Evolutionary conservation across 2,113 vertebrate species (phyloP).

Genomic region (Mellivora capensis): DNA sequence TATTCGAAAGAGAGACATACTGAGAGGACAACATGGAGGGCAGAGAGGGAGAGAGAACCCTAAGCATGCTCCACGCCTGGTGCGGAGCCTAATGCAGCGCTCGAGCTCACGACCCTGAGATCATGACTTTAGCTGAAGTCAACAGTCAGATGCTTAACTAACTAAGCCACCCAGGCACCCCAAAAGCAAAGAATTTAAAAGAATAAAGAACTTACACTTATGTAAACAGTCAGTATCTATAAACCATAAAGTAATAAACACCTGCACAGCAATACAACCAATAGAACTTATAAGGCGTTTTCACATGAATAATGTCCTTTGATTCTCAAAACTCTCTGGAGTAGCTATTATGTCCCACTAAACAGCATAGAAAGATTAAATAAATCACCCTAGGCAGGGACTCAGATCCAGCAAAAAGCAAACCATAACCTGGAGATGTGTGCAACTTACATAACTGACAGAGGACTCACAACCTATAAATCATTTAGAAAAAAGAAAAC

Average conservation of each 20-base stretch:
- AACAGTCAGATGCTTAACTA: not conserved
- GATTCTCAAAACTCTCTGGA: not conserved
- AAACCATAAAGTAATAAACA: not conserved
- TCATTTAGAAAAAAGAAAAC: not conserved
- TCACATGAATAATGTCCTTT: not conserved
- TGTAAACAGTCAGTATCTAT: fast-evolving
- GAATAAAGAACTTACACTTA: not conserved
- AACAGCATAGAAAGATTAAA: not conserved
- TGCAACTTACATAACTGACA: not conserved
- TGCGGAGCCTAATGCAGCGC: not conserved
- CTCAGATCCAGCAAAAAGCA: not conserved
- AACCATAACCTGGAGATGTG: not conserved
- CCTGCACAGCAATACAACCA: not conserved
- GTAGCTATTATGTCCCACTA: not conserved
- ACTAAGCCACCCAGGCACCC: not conserved
- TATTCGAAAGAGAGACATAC: not conserved
- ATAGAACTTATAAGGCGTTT: not conserved
- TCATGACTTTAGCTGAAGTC: not conserved
- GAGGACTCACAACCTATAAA: not conserved
- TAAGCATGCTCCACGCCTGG: not conserved
- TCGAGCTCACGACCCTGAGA: not conserved
- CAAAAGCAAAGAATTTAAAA: not conserved
- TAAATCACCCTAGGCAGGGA: not conserved
- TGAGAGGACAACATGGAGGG: not conserved
- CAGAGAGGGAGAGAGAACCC: not conserved